Evolutionary conservation across 2,888 invertebrate species (phyloP), one percentile per base, ranked within the genome.

Genomic region (Bellardia bayeri): DNA sequence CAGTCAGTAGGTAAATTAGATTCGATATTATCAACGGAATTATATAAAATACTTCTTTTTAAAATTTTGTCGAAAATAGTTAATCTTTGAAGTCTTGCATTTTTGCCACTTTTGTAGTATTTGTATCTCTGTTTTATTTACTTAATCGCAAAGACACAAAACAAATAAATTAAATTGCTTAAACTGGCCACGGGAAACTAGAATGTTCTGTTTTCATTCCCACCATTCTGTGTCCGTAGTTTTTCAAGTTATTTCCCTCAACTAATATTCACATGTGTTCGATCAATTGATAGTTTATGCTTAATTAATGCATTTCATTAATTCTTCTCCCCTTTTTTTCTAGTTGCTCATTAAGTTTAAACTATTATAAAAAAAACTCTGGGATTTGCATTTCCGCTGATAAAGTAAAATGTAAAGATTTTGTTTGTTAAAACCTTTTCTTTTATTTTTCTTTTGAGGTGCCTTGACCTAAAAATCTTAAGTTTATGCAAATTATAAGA

Each of bases 221-320:
- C n/a, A 14, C 42, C 54, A 79, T 72, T 37, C 74, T 69, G 54
- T 74, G 68, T 63, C 54, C 51, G 74, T 30, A 30, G 37, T 75
- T 37, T 69, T 16, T 16, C 66, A 61, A 68, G 8, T 54, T 40
- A 75, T 75, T 85, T 76, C 69, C 75, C 71, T 69, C 8, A 54
- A 30, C 23, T 40, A 75, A 63, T 66, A 51, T 74, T 64, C 49
- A 51, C 40, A 40, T 76, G 5, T 54, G 23, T 64, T 14, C 42
- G 58, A 69, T 86, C 68, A 83, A 58, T 79, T 75, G 79, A 66
- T 85, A 82, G 74, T 85, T 87, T 82, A 87, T 82, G 74, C 64
- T 45, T 82, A 85, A 87, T 85, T 72, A 79, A 74, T 72, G 66
- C 72, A 82, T 85, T 82, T 79, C 78, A 85, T 85, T 87, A 69